These are phyloP conservation scores for Phyto melanocephala DNA, from an alignment of 2,888 invertebrate genomes.

Conservation along the genomic window DNA sequence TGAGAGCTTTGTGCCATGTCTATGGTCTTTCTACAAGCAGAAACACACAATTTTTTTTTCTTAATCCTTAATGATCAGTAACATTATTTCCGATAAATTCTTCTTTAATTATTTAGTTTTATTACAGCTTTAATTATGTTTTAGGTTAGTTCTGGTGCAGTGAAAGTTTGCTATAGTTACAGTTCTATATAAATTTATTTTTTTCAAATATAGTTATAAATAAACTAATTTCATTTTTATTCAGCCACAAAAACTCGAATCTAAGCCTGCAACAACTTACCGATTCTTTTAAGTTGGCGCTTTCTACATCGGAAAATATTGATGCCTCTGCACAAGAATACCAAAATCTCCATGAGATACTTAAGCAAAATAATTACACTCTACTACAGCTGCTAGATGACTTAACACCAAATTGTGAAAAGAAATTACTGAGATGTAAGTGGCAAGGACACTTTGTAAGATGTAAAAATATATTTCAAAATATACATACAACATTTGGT, in stretches of 20 bases:
- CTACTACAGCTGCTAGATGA: slow-evolving; percentile 67
- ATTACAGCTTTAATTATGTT: no score
- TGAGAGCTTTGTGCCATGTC: no score
- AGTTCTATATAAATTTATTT: no score
- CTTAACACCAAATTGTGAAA: slow-evolving; percentile 80
- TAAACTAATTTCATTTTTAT: not conserved
- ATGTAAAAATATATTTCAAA: slow-evolving; percentile 81
- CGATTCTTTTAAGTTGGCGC: slow-evolving; percentile 66
- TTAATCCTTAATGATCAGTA: no score
- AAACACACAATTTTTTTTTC: no score
- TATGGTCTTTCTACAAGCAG: no score
- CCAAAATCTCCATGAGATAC: slow-evolving; percentile 62
- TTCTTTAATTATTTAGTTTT: no score
- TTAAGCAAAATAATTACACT: slow-evolving; percentile 68
- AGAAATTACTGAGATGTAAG: slow-evolving; percentile 80
- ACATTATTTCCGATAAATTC: no score
- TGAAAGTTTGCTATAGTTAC: no score
- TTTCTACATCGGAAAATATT: slow-evolving; percentile 64
- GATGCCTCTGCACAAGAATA: slow-evolving; percentile 58
- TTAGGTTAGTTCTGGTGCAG: no score
- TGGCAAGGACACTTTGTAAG: slow-evolving; percentile 81
- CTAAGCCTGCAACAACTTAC: slow-evolving; percentile 40
- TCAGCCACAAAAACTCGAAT: slow-evolving; percentile 29
- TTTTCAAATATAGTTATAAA: no score
- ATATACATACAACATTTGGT: slow-evolving; percentile 79